These are phyloP conservation scores for Etheostoma cragini DNA, from an alignment of 2,113 vertebrate genomes.

Conservation along the genomic window DNA sequence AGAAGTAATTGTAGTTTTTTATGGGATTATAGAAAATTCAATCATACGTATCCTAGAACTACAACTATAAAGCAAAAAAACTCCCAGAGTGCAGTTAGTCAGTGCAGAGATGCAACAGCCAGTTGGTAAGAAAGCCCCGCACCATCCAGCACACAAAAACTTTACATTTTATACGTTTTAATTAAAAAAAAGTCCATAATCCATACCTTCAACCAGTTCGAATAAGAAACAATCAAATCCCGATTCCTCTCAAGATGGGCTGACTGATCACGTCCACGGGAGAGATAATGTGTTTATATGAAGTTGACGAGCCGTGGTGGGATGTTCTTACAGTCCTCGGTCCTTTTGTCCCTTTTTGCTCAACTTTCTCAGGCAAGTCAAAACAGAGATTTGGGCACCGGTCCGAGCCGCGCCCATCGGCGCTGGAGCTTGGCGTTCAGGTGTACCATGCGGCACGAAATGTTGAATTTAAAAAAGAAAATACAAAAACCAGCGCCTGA, in stretches of 20 bases:
- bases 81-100: conserved; percentile 40
- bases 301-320: conserved; percentile 55
- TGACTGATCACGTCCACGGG: conserved; percentile 18
- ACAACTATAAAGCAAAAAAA: conserved; percentile 23
- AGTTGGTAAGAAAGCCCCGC: conserved; percentile 33
- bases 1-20: neutral
- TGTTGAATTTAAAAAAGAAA: conserved; percentile 11
- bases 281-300: conserved; percentile 32
- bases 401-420: conserved; percentile 80
- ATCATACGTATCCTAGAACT: neutral
- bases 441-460: conserved; percentile 61
- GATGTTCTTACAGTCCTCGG: conserved; percentile 66
- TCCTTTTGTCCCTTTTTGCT: conserved; percentile 66
- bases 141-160: conserved; percentile 31
- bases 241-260: conserved; percentile 32
- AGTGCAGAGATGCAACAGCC: conserved; percentile 51
- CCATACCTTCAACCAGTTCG: conserved; percentile 65
- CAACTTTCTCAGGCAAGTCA: conserved; percentile 79
- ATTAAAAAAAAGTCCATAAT: neutral
- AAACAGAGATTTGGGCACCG: conserved; percentile 75
- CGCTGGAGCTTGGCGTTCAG: conserved; percentile 70
- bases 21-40: conserved; percentile 4
- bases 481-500: conserved; percentile 62
- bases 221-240: conserved; percentile 40
- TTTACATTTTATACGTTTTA: neutral